These are phyloP conservation scores for Drosophila kohkoa DNA, from an alignment of 1,140 invertebrate genomes.

Conservation along the genomic window DNA sequence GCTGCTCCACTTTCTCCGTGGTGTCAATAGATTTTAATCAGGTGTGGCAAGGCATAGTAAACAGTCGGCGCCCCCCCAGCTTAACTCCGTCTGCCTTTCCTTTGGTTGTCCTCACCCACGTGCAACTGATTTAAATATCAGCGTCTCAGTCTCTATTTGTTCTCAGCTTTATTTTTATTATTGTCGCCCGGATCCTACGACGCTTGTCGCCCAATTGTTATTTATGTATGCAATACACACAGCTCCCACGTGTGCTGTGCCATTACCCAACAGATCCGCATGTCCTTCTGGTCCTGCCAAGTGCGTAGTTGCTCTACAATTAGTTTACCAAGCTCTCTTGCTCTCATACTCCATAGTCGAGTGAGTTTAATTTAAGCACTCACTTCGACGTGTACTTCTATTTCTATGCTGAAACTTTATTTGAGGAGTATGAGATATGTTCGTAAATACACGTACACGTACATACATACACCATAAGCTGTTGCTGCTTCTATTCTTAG, in stretches of 20 bases:
- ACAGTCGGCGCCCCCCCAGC: conserved; percentile 44
- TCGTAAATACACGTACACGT: no score
- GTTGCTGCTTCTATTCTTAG: conserved; percentile 43
- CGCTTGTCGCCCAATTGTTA: conserved; percentile 59
- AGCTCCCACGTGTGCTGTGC: conserved; percentile 46
- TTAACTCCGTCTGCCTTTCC: not conserved
- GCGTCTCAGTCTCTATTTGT: conserved; percentile 52
- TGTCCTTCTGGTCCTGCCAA: conserved; percentile 23
- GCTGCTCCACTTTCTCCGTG: conserved; percentile 60
- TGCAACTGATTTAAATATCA: conserved; percentile 56
- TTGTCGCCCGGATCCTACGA: conserved; percentile 22
- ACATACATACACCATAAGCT: no score
- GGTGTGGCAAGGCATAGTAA: conserved; percentile 76
- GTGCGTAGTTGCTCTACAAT: conserved; percentile 54
- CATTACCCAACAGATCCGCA: not conserved
- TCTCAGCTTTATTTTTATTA: conserved; percentile 58
- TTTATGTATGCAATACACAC: conserved; percentile 67
- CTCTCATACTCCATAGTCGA: not conserved
- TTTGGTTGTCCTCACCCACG: not conserved
- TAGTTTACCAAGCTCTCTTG: conserved; percentile 11
- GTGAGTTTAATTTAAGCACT: conserved; percentile 37
- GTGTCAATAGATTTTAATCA: conserved; percentile 83
- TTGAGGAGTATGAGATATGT: conserved; percentile 10
- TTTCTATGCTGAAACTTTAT: conserved; percentile 4
- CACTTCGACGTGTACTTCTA: conserved; percentile 5